Base-by-base conservation (phyloP, 2,113 vertebrate genomes). In the Ahaetulla prasina region DNA sequence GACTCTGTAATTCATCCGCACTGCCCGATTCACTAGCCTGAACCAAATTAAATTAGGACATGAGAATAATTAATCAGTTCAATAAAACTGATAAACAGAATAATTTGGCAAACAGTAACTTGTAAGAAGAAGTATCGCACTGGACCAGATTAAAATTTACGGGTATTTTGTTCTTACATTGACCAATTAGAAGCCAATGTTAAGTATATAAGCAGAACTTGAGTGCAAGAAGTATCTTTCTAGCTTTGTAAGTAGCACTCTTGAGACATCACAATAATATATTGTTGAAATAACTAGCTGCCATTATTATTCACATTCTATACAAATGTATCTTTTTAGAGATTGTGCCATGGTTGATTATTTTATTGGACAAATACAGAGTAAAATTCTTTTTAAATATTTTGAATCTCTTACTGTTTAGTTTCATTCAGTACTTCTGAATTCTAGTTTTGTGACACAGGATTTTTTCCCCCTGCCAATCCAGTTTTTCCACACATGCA, bases 11-110 rank as follows among this genome's bases (percentile, higher is more conserved):
- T 87, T 99, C 98, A 47, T 99, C 98, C 9, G 97, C 97, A 0
- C 98, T 99, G 87, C 98, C 98, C 0, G 98, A 98, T 96, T 99
- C 92, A 90, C 92, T 98, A n/a, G 98, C 98, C 11, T 98, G 97
- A 98, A 99, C 95, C 3, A 74, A 91, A 16, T 95, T 35, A 96
- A 94, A 92, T 22, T 39, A 8, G 0, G 0, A 86, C 12, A 23
- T 80, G 27, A 92, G 91, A 49, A 95, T 94, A 6, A 3, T 1
- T 80, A 89, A 85, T 52, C 87, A 54, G 1, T 84, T 89, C 35
- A 39, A 55, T 20, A 92, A 18, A 85, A 22, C 22, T 88, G n/a
- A 55, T 18, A 39, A 60, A 22, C 43, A 27, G 39, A 54, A 89
- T n/a, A 55, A 55, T 20, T 52, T 47, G 45, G 12, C 18, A 74